Evolutionary conservation across 1,140 invertebrate species (phyloP), one percentile per base, ranked within the genome.

Genomic region (Eurosta solidaginis): DNA sequence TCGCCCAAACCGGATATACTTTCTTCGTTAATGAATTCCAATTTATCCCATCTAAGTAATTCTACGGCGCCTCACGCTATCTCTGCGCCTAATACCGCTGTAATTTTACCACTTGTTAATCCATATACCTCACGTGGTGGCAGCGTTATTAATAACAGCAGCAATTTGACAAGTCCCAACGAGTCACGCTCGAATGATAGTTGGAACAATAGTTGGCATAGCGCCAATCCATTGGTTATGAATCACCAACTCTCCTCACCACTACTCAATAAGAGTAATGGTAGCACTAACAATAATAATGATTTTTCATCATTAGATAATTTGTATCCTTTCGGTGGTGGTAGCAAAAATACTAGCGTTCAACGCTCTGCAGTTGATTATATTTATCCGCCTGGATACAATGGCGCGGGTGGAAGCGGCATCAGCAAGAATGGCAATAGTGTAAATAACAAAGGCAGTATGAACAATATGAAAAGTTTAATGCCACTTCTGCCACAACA

Each of bases 151-250:
- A n/a, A n/a, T n/a, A n/a, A n/a, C n/a, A n/a, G 76, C 33, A 63
- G 36, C 12, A 75, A 74, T 44, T 20, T 36, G n/a, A 40, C 47
- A 12, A 76, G 33, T 40, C 36, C 27, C 5, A 76, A 77, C 29
- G 33, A 79, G 36, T 73, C 54, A 17, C 76, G 33, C 12, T 20
- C 59, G 7, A 68, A 36, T 68, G 63, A 75, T 50, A 74, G 33
- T n/a, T 76, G 77, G 36, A 78, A 77, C 14, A 81, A 80, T 45
- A 80, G 29, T 33, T 86, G 85, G 85, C 85, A 86, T 36, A 85
- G 85, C 76, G 78, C 83, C 6, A 86, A 86, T 84, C 85, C 85
- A 0, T 52, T 86, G 59, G 85, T 86, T 14, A 82, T 86, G 83
- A 86, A 86, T 80, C 82, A 86, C 80, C 83, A 84, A 75, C 75